Percentiles rank a stretch among this genome's conserved stretches.
These are phyloP conservation scores for Parapristionchus giblindavisi DNA, from an alignment of 2,888 invertebrate species.

Conservation along the genomic window DNA sequence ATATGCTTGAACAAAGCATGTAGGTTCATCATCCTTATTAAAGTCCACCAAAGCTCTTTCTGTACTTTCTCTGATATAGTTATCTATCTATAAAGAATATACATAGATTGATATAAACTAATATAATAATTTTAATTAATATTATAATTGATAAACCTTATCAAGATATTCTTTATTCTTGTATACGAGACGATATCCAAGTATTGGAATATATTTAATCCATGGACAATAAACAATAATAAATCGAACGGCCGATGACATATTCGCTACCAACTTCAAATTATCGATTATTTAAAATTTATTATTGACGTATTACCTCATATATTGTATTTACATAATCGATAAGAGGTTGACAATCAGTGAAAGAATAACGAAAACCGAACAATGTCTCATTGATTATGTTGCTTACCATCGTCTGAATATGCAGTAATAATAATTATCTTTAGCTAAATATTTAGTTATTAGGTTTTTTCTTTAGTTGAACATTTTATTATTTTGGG, in stretches of 20 bases:
- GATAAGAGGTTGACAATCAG: constrained; percentile 9
- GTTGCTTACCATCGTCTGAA: background rate
- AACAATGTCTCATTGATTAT: constrained; percentile 15
- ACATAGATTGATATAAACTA: too few species aligned
- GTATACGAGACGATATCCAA: background rate
- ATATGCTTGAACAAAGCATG: constrained; percentile 5
- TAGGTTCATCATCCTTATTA: constrained; percentile 9
- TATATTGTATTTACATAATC: background rate
- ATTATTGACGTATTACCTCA: background rate
- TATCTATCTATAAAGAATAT: background rate
- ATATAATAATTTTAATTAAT: too few species aligned
- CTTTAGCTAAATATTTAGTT: too few species aligned
- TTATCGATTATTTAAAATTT: background rate
- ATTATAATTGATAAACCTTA: background rate
- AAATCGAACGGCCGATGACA: constrained; percentile 2
- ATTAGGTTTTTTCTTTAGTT: too few species aligned
- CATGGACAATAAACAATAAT: constrained; percentile 4
- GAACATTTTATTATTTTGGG: too few species aligned
- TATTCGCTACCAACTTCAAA: background rate
- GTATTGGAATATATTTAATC: constrained; percentile 4
- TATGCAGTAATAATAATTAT: too few species aligned
- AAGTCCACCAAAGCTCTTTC: background rate
- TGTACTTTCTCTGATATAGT: background rate
- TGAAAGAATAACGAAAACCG: background rate
- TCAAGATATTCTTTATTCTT: background rate